These are phyloP conservation scores for Hydrophis major DNA, from an alignment of 2,797 vertebrate genomes.

Conservation along the genomic window DNA sequence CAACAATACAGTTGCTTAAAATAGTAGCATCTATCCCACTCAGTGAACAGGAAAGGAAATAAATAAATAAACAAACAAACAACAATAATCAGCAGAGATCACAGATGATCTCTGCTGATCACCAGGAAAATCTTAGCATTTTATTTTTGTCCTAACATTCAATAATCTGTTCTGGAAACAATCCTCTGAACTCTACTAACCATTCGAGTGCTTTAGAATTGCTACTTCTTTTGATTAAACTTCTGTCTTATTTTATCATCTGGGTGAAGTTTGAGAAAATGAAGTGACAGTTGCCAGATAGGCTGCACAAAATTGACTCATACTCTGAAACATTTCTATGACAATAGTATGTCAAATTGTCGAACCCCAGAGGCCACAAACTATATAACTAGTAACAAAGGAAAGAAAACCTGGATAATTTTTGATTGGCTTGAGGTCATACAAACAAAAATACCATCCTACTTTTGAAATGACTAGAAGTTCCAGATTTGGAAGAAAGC, in stretches of 20 bases:
- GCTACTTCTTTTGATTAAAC: not conserved
- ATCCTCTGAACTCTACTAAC: not conserved
- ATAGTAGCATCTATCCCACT: not conserved
- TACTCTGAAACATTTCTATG: not conserved
- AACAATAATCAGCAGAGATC: too few relatives aligned
- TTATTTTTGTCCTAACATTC: not conserved
- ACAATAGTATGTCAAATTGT: not conserved
- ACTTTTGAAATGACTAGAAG: not conserved
- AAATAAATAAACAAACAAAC: not conserved
- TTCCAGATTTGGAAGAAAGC: not conserved
- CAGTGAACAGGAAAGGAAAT: too few relatives aligned
- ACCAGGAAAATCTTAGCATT: not conserved
- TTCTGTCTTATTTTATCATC: not conserved
- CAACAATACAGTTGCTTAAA: not conserved
- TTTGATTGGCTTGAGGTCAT: not conserved
- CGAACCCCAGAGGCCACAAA: not conserved
- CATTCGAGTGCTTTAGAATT: not conserved
- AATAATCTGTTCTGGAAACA: not conserved
- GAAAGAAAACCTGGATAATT: not conserved
- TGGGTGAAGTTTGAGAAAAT: not conserved
- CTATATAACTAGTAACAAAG: not conserved
- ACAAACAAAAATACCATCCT: not conserved
- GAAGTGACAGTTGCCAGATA: not conserved
- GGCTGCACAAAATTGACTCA: not conserved
- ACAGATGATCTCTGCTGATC: not conserved